Evolutionary conservation across 2,113 vertebrate species (phyloP), one percentile per base, ranked within the genome.

Genomic region (Pseudorasbora parva): DNA sequence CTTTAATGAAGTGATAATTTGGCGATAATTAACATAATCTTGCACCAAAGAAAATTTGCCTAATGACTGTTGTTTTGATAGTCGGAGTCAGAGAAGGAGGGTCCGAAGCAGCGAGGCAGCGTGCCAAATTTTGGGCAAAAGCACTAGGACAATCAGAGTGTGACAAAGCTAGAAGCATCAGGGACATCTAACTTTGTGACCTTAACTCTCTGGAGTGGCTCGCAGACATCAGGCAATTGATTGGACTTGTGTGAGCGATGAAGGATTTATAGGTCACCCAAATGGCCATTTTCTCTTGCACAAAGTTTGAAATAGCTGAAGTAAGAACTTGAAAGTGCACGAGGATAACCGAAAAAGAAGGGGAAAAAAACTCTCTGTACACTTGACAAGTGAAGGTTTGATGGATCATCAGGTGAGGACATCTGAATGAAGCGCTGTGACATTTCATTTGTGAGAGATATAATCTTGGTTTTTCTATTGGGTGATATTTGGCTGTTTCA

Each of bases 1-100:
- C 89, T 93, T 93, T 95, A 95, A 94, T 93, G 93, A 94, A 93
- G 93, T 92, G 92, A 92, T 93, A 93, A 95, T 93, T 93, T 91
- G 90, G 86, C 86, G 88, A 94, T 94, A 93, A 95, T 95, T 93
- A 93, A 92, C 90, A 84, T 93, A 93, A 94, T 93, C 93, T 91
- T 89, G 92, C 91, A 92, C 91, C 91, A 93, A 93, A 92, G 93
- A 91, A 93, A 93, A 94, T 93, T 93, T 94, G 91, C 91, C 91
- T 93, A 93, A 94, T 93, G 92, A 93, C 92, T 92, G 90, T 91
- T 93, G 92, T 93, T 95, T 94, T 93, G 90, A 93, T 90, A 90
- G 92, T 90, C 83, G 62, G 90, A 92, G 90, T 89, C 86, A 87
- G 88, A 90, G 86, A 89, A 88, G 88, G 89, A 88, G 64, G 74